These are phyloP conservation scores for Lysandra bellargus DNA, from an alignment of 2,888 invertebrate genomes.

Conservation along the genomic window DNA sequence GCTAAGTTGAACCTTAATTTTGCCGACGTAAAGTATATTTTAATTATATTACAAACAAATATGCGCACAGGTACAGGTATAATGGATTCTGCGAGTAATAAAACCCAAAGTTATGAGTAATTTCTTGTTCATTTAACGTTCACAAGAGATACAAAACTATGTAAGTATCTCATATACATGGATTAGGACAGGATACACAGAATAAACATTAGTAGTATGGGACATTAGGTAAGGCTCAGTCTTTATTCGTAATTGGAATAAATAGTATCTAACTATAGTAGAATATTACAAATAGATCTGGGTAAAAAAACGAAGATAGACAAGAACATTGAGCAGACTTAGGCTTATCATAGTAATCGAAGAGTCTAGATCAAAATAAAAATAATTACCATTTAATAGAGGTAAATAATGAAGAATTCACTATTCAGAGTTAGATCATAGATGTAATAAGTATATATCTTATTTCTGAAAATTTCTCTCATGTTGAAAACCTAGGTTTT, in stretches of 20 bases:
- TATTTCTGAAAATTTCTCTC: no score
- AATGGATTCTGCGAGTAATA: constrained; percentile 21
- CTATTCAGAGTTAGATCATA: no score
- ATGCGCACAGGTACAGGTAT: constrained; percentile 1
- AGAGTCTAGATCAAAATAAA: background rate
- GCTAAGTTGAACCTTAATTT: constrained; percentile 12
- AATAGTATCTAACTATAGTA: background rate
- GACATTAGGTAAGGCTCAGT: background rate
- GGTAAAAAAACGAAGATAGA: no score
- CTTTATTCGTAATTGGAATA: background rate
- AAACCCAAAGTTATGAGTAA: constrained; percentile 21
- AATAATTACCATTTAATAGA: background rate
- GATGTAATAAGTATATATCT: no score
- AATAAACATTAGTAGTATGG: background rate
- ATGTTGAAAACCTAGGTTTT: no score
- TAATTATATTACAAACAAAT: background rate
- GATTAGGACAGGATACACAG: background rate
- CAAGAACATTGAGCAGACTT: no score
- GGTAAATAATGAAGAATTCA: no score
- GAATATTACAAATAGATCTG: background rate
- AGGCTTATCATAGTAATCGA: no score
- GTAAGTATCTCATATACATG: background rate
- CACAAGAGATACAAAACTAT: constrained; percentile 1
- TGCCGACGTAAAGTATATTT: background rate
- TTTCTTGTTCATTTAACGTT: constrained; percentile 18